These are phyloP conservation scores for Sylvilagus floridanus DNA, from an alignment of 2,797 vertebrate genomes.

Conservation along the genomic window DNA sequence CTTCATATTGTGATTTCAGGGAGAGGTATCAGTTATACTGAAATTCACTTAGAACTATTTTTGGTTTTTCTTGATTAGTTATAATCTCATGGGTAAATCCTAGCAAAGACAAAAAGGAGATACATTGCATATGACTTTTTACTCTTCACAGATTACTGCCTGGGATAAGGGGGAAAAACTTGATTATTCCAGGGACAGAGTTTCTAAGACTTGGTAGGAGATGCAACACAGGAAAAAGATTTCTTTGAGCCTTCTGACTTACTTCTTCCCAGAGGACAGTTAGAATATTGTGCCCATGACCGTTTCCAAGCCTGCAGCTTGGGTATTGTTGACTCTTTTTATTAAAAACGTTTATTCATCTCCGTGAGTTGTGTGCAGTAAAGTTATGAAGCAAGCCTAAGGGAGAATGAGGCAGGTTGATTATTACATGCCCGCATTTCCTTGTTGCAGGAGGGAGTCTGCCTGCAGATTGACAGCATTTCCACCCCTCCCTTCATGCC, in stretches of 20 bases:
- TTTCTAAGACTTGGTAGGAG: conserved; percentile 19
- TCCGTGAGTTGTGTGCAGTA: conserved; percentile 39
- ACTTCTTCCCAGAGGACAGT: conserved; percentile 44
- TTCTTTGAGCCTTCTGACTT: conserved; percentile 56
- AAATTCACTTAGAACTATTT: conserved; percentile 4
- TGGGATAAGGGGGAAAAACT: background rate
- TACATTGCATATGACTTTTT: background rate
- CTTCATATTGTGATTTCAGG: background rate
- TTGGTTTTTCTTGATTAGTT: conserved; percentile 60
- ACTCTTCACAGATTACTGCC: conserved; percentile 25
- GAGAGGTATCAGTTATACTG: background rate
- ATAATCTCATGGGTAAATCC: conserved; percentile 18
- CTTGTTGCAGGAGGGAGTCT: background rate
- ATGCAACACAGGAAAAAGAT: background rate
- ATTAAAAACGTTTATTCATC: conserved; percentile 77
- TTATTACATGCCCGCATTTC: conserved; percentile 16
- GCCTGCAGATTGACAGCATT: no score
- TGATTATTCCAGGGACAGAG: background rate
- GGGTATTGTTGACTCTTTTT: conserved; percentile 65
- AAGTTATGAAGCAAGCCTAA: conserved; percentile 66
- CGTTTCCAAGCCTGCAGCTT: conserved; percentile 23
- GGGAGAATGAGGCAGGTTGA: background rate
- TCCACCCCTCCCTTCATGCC: background rate
- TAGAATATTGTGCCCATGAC: conserved; percentile 57
- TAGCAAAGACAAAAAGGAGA: conserved; percentile 6